Evolutionary conservation across 2,888 invertebrate species (phyloP), one percentile per base, ranked within the genome.

Genomic region (Nomada lathburiana): DNA sequence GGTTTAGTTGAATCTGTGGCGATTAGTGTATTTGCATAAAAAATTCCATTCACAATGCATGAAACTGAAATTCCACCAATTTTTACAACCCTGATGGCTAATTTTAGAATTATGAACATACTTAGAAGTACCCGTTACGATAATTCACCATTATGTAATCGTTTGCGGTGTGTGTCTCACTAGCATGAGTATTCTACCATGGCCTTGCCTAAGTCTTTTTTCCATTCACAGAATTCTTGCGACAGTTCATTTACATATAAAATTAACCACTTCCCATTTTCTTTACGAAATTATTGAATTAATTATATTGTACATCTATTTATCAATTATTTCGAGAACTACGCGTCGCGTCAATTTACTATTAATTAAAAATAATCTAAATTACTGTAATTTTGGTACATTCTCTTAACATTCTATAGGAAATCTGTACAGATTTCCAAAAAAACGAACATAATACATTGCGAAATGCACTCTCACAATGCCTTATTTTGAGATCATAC

Each of bases 81-180:
- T 16, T 75, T 72, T 23, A 57, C 29, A 59, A 73, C 65, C 76
- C 62, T 78, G 53, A 50, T 63, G 57, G 44, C 23, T 55, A 65
- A 69, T 29, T 47, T 69, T 60, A 59, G 63, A 23, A 72, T 65
- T 64, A 57, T 44, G 50, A 76, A 76, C 85, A 84, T 88, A 87
- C 81, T 84, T 72, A 81, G 86, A 83, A 53, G 29, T 59, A 62
- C 69, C 74, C 67, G 80, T 82, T 79, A 83, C 73, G 72, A 68
- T 69, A 80, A 71, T 76, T 64, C 69, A 42, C 60, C 73, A 74
- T 86, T 89, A 85, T 84, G 85, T 82, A 88, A 88, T 79, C 71
- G 76, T 80, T 71, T 52, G 60, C 75, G 55, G 44, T 80, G 63
- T 55, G 52, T 72, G 73, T 64, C 60, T 76, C 65, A n/a, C 7